These are phyloP conservation scores for Noctua fimbriata DNA, from an alignment of 2,888 invertebrate species.

Conservation along the genomic window DNA sequence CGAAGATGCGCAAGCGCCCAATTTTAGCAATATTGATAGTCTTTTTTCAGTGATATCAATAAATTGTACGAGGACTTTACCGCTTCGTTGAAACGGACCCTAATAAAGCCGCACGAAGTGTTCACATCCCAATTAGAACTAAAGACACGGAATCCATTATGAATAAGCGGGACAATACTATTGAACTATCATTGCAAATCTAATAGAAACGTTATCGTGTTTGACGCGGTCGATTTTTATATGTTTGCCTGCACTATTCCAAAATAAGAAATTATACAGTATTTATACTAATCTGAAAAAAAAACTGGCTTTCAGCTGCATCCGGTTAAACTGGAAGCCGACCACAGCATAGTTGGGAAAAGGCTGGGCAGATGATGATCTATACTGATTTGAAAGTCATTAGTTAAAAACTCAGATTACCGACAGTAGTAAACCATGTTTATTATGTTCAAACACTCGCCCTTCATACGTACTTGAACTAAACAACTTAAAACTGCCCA, in stretches of 20 bases:
- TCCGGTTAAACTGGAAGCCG: no score
- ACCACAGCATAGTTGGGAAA: no score
- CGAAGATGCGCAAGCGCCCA: no score
- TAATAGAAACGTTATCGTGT: background rate
- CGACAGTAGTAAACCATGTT: background rate
- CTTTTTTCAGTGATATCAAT: no score
- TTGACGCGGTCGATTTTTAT: background rate
- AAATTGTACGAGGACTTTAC: no score
- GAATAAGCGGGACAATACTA: background rate
- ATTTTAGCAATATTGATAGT: background rate
- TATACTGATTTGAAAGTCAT: background rate
- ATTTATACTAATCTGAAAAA: no score
- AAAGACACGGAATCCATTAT: background rate
- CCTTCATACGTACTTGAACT: background rate
- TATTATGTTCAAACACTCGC: background rate
- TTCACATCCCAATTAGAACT: background rate
- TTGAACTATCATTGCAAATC: background rate
- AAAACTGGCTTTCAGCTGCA: no score
- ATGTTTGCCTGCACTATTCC: background rate
- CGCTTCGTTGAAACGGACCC: no score
- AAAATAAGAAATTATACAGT: background rate
- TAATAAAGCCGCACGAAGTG: background rate
- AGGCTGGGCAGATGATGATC: background rate
- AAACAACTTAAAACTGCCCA: conserved; percentile 11
- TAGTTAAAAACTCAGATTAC: background rate